Evolutionary conservation across 2,888 invertebrate species (phyloP).

Genomic region (Hartigia nigra): DNA sequence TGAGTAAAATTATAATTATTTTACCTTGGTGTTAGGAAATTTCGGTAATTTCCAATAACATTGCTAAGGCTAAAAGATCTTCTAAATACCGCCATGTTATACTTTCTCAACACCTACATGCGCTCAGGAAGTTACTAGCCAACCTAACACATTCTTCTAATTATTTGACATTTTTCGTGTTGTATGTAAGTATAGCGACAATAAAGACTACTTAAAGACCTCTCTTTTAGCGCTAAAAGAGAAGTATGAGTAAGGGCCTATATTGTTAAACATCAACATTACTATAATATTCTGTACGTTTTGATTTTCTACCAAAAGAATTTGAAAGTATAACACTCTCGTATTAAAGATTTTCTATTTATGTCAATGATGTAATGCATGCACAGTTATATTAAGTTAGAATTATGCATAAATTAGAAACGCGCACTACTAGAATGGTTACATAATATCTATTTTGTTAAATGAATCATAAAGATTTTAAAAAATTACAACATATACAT

Average conservation of each 20-base stretch:
- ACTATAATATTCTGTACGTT: background rate
- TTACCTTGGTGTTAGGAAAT: conserved; percentile 34
- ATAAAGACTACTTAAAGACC: too few species aligned
- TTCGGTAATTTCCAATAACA: conserved; percentile 13
- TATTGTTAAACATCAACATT: background rate
- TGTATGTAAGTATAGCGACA: background rate
- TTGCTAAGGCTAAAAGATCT: conserved; percentile 23
- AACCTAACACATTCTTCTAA: background rate
- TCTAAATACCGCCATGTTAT: conserved; percentile 35
- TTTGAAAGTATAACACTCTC: background rate
- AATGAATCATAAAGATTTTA: background rate
- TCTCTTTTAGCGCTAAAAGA: too few species aligned
- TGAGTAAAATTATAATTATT: background rate
- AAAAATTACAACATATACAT: background rate
- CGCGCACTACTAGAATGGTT: background rate
- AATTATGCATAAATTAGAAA: background rate
- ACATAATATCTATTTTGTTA: background rate
- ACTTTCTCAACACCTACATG: background rate
- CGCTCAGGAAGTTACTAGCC: background rate
- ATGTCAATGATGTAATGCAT: background rate
- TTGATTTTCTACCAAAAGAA: background rate
- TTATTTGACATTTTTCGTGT: background rate
- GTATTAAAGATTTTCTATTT: background rate
- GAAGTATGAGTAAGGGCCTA: too few species aligned
- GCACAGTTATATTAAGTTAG: background rate